A percentile compares a stretch with the other conserved stretches of the same genome.
These are phyloP conservation scores for Petromus typicus DNA, from an alignment of 2,113 vertebrate species.

Conservation along the genomic window DNA sequence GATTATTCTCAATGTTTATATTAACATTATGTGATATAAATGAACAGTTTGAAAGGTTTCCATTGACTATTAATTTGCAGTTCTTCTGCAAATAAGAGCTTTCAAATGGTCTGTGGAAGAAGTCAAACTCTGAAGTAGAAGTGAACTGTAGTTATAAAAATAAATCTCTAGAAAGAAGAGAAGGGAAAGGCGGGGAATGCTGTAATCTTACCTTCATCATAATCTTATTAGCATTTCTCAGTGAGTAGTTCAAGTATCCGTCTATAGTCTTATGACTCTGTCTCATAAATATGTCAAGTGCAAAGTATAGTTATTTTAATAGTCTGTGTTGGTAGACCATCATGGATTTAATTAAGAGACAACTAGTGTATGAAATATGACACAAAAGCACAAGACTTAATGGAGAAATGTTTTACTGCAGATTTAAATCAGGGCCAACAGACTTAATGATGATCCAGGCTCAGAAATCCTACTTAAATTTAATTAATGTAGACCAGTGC, in stretches of 20 bases:
- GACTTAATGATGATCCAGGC: constrained; percentile 86
- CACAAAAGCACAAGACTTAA: constrained; percentile 89
- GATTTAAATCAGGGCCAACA: constrained; percentile 87
- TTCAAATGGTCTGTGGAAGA: constrained; percentile 76
- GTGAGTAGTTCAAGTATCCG: constrained; percentile 88
- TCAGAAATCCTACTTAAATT: constrained; percentile 86
- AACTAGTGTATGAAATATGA: constrained; percentile 91
- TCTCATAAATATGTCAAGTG: constrained; percentile 91
- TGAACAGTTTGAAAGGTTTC: constrained; percentile 81
- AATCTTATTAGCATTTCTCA: constrained; percentile 90
- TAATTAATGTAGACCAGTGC: constrained; percentile 87
- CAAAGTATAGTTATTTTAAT: constrained; percentile 92
- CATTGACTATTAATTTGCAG: constrained; percentile 78
- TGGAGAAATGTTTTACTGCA: constrained; percentile 90
- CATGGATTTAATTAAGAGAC: constrained; percentile 92
- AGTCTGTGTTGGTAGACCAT: constrained; percentile 90
- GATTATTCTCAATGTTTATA: constrained; percentile 54
- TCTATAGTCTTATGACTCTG: constrained; percentile 88
- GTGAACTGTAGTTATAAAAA: constrained; percentile 85
- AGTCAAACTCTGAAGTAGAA: constrained; percentile 82
- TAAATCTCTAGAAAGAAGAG: constrained; percentile 86
- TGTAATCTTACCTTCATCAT: constrained; percentile 90
- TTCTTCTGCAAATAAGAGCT: constrained; percentile 81
- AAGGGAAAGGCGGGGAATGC: constrained; percentile 84
- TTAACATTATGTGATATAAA: constrained; percentile 80